Conservation (phyloP, 2,888 invertebrate genomes). For the Syritta pipiens region DNA sequence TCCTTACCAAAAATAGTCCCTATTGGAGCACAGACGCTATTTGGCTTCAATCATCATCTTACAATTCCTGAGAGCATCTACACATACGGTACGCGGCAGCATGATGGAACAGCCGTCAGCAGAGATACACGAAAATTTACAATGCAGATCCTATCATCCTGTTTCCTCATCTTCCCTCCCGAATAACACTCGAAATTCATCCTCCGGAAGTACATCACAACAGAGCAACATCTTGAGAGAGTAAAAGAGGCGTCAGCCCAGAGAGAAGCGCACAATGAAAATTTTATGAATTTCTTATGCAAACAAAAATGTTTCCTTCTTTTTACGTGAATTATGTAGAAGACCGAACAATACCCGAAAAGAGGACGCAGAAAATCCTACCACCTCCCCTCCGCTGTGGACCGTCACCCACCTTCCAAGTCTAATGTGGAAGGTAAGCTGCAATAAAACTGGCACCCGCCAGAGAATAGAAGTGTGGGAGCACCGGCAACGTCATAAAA, state of each 20-base stretch:
- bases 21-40: not conserved
- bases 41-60: constrained; percentile 8
- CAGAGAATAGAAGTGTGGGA: not conserved
- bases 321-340: constrained; percentile 45
- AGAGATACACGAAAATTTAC: not conserved
- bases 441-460: constrained; percentile 60
- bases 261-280: constrained; percentile 16
- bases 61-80: not conserved
- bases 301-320: no score
- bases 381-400: not conserved
- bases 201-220: not conserved
- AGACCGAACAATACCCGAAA: not conserved
- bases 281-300: constrained; percentile 58
- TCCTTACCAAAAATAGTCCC: not conserved
- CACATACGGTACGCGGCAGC: not conserved
- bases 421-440: constrained; percentile 28
- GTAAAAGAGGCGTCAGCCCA: no score
- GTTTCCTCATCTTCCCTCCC: no score
- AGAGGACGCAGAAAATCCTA: constrained; percentile 25
- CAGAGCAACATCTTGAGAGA: no score
- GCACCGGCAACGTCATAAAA: constrained; percentile 51
- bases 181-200: constrained; percentile 6
- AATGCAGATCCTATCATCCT: not conserved
- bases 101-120: not conserved
- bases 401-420: not conserved